A percentile compares a stretch with the other conserved stretches of the same genome.
phyloP scores from a whole-genome alignment of 2,888 invertebrate genomes.

The Nymphalis polychloros region DNA sequence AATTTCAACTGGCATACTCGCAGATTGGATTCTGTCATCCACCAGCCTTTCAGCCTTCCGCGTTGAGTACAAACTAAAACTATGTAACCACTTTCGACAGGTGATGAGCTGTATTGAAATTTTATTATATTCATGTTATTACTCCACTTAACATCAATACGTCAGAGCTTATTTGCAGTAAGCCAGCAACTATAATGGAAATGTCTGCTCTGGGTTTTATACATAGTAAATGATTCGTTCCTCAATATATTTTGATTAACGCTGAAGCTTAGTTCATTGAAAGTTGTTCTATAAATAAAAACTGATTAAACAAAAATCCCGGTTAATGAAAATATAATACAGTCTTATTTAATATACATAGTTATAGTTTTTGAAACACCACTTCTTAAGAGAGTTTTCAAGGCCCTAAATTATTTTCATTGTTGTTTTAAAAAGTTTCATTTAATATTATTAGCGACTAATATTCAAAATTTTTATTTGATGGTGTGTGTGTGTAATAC shows the following conservation, averaged over 20 bases:
- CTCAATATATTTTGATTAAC: neutral
- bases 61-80: slow-evolving; percentile 43
- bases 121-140: slow-evolving; percentile 30
- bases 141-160: slow-evolving; percentile 27
- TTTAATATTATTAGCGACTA: too few relatives aligned
- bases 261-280: neutral
- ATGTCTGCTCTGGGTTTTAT: neutral
- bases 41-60: slow-evolving; percentile 53
- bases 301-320: too few relatives aligned
- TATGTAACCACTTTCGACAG: slow-evolving; percentile 44
- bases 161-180: slow-evolving; percentile 16
- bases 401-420: too few relatives aligned
- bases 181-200: slow-evolving; percentile 7
- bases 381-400: too few relatives aligned
- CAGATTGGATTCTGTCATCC: slow-evolving; percentile 64
- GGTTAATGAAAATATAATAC: too few relatives aligned
- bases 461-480: too few relatives aligned
- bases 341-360: too few relatives aligned
- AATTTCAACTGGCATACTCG: slow-evolving; percentile 47
- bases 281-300: too few relatives aligned
- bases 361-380: too few relatives aligned
- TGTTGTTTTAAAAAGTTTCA: too few relatives aligned
- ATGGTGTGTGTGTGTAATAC: too few relatives aligned
- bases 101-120: slow-evolving; percentile 39
- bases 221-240: neutral